A percentile compares a stretch with the other conserved stretches of the same genome.
Conservation (phyloP, 2,113 vertebrate species). For the Tylochromis polylepis region DNA sequence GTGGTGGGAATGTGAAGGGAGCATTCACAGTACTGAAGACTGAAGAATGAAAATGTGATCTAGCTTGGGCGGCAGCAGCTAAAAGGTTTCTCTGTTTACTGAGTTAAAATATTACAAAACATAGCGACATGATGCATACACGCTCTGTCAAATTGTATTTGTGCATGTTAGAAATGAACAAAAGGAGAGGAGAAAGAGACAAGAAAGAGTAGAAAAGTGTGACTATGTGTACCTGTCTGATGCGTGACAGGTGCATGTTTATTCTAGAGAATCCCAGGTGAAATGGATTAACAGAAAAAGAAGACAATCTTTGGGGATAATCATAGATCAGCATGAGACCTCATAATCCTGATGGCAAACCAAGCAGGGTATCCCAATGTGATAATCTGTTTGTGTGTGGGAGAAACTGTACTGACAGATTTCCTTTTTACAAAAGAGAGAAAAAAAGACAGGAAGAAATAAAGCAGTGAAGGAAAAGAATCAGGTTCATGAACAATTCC, state of each 20-base stretch:
- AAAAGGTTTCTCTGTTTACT: neutral
- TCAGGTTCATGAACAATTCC: neutral
- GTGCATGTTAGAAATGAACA: neutral
- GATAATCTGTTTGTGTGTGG: neutral
- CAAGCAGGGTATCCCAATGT: neutral
- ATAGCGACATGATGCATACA: neutral
- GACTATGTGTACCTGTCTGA: neutral
- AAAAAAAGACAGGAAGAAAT: neutral
- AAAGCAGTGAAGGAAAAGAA: neutral
- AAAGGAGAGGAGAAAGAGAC: neutral
- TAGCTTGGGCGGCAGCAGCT: neutral
- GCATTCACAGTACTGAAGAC: too few relatives aligned
- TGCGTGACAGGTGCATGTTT: neutral
- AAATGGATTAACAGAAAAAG: neutral
- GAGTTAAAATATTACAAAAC: neutral
- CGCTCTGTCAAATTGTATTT: neutral
- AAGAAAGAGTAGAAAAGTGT: neutral
- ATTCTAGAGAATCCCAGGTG: conserved; percentile 1
- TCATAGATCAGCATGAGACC: neutral
- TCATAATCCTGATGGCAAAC: neutral
- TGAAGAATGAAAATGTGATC: neutral
- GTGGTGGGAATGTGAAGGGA: too few relatives aligned
- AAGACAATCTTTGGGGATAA: neutral
- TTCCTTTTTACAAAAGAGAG: neutral
- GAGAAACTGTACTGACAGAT: neutral